Evolutionary conservation across 2,113 vertebrate species (phyloP), one percentile per base, ranked within the genome.

Genomic region (Nothocercus julius): DNA sequence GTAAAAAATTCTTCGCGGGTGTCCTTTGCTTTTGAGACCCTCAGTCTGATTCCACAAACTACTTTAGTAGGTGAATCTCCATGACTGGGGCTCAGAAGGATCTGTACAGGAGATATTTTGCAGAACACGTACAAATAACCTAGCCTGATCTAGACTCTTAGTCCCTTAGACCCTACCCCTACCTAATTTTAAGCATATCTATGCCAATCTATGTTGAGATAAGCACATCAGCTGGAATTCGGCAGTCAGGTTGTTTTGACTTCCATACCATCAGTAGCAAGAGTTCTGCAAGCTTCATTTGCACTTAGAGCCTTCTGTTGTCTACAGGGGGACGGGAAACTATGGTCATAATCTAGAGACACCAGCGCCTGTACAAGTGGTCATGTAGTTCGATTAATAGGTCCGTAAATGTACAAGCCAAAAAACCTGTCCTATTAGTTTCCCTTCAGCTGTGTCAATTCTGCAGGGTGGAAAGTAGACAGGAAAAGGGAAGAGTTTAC

Each of bases 291-390:
- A 38, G 36, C 51, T 83, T 40, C 44, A n/a, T 15, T 58, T 18
- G 22, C 22, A 12, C 17, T 2, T 28, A 2, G 28, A 56, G 0
- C 56, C 34, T 27, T 51, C 28, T 2, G 0, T 76, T n/a, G 9
- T 6, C 3, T 14, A 75, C 49, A 56, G 53, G 0, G 0, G 32
- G 21, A 58, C 58, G 5, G 5, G 4, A 44, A 11, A 10, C 0
- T 2, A 11, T 17, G 16, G 49, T 42, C 42, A 17, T 66, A 18
- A 4, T 13, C 28, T 34, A 34, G 68, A 75, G 76, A 74, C 3
- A 12, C 13, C 7, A 3, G 9, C 14, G 45, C n/a, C 42, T 85
- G 78, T 38, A 14, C 75, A 30, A 10, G 51, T n/a, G 69, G 42
- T 51, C 30, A 40, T 24, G 34, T 30, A 21, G 13, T 63, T 77